These are phyloP conservation scores for Dipodomys ordii DNA, from an alignment of 2,113 vertebrate genomes.

Conservation along the genomic window DNA sequence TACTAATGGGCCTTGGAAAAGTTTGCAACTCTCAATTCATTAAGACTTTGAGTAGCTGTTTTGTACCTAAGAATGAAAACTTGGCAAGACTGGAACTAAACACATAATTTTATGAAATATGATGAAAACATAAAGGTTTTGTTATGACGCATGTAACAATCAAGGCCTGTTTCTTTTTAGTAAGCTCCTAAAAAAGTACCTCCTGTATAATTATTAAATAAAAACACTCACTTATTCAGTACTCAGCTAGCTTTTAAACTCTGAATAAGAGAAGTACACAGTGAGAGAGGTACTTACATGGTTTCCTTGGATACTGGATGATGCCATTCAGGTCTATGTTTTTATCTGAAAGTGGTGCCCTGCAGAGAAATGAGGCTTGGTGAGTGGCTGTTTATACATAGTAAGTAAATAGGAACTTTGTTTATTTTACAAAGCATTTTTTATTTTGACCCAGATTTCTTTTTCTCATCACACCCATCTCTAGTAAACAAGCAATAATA, in stretches of 20 bases:
- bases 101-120: constrained; percentile 83
- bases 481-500: constrained; percentile 71
- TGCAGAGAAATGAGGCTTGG: constrained; percentile 85
- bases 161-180: constrained; percentile 85
- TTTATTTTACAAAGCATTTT: constrained; percentile 88
- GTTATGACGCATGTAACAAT: constrained; percentile 81
- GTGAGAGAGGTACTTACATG: constrained; percentile 90
- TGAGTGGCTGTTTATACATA: constrained; percentile 89
- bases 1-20: constrained; percentile 69
- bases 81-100: constrained; percentile 77
- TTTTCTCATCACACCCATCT: constrained; percentile 74
- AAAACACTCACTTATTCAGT: constrained; percentile 90
- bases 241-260: constrained; percentile 88
- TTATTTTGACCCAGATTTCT: constrained; percentile 85
- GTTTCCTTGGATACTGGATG: constrained; percentile 96
- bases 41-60: constrained; percentile 75
- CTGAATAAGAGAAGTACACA: constrained; percentile 89
- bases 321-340: constrained; percentile 90
- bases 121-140: constrained; percentile 83
- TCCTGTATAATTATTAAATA: constrained; percentile 92
- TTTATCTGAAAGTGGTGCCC: constrained; percentile 89
- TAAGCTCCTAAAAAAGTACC: constrained; percentile 85
- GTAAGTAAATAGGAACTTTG: constrained; percentile 89
- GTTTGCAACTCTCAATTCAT: constrained; percentile 78
- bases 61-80: constrained; percentile 80